A percentile compares a stretch with the other conserved stretches of the same genome.
Evolutionary conservation across 2,888 invertebrate genomes (phyloP).

Genomic region (Xylota sylvarum): DNA sequence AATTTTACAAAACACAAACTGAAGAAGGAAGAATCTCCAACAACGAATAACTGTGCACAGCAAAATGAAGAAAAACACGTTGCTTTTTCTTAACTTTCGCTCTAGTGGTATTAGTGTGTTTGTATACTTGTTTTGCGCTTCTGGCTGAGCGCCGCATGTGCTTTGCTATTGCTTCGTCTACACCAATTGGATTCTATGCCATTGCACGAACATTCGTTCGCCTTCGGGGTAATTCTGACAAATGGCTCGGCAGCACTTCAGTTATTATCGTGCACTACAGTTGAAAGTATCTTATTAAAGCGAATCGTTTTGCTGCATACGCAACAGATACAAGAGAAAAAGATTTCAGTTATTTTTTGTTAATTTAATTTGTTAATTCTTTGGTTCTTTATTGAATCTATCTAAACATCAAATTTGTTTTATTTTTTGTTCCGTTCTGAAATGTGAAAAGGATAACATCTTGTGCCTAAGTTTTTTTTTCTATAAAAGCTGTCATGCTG

Average conservation of each 20-base stretch:
- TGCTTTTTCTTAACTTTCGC: conserved; percentile 43
- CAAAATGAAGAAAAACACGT: conserved; percentile 62
- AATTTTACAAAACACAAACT: conserved; percentile 48
- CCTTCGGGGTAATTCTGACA: conserved; percentile 74
- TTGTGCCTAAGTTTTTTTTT: conserved; percentile 23
- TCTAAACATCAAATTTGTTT: not conserved
- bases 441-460: conserved; percentile 21
- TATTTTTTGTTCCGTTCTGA: not conserved
- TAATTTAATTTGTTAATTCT: conserved; percentile 48
- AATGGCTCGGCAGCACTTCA: conserved; percentile 69
- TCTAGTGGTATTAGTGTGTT: conserved; percentile 18
- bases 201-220: conserved; percentile 70
- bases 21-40: conserved; percentile 33
- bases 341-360: conserved; percentile 42
- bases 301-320: conserved; percentile 60
- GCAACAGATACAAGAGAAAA: conserved; percentile 71
- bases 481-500: conserved; percentile 62
- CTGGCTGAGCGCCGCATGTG: conserved; percentile 38
- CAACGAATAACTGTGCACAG: conserved; percentile 45
- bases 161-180: conserved; percentile 34
- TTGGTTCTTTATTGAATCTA: conserved; percentile 25
- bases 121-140: conserved; percentile 48
- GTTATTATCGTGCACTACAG: conserved; percentile 73
- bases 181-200: conserved; percentile 46
- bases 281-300: conserved; percentile 65